Conservation (phyloP, 2,113 vertebrate species). For the Cathartes aura region DNA sequence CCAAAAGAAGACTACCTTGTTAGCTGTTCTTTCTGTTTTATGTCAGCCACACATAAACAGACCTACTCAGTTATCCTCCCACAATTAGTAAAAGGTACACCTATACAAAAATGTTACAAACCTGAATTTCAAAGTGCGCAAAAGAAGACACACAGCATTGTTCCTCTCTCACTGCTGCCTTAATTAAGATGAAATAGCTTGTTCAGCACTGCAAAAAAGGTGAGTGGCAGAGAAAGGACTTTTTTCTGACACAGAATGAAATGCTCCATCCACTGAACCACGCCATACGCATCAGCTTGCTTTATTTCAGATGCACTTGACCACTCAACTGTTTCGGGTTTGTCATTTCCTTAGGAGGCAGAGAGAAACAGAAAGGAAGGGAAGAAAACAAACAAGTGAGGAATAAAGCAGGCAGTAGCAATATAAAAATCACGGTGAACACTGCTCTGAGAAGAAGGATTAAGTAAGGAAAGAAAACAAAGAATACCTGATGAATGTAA, state of each 20-base stretch:
- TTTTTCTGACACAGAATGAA: neutral
- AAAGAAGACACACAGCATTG: neutral
- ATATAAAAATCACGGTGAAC: neutral
- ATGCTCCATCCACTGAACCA: constrained; percentile 1
- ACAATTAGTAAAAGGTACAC: neutral
- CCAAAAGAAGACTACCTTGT: neutral
- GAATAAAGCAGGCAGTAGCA: neutral
- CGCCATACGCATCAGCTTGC: neutral
- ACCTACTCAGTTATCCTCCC: neutral
- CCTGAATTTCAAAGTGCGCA: neutral
- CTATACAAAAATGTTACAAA: neutral
- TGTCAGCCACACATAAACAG: neutral
- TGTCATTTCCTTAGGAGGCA: constrained; percentile 27
- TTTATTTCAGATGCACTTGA: constrained; percentile 37
- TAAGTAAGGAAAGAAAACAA: neutral
- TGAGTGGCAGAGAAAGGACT: neutral
- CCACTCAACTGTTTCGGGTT: constrained; percentile 25
- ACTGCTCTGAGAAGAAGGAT: neutral
- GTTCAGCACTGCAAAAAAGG: neutral
- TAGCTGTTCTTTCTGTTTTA: neutral
- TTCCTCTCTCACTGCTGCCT: neutral
- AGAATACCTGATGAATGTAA: neutral
- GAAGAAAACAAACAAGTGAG: neutral
- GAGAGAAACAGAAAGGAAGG: neutral
- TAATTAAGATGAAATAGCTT: neutral